Evolutionary conservation across 92 coral and sea anemone species (phyloP).

Genomic region (Parazoanthus swiftii): DNA sequence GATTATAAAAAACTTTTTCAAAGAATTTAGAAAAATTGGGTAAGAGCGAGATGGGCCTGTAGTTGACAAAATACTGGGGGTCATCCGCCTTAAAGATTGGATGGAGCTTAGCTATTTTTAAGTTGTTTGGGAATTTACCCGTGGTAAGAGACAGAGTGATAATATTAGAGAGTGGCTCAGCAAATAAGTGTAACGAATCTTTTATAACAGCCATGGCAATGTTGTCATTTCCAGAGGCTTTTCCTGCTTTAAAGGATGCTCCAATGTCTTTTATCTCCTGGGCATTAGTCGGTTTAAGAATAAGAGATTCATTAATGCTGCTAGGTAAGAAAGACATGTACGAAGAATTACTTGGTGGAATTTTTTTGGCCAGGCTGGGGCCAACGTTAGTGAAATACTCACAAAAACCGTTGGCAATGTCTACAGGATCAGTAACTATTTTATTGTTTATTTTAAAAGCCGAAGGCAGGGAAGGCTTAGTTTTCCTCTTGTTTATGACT

Average conservation of each 20-base stretch:
- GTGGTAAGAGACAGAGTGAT: too few species aligned
- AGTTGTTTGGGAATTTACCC: too few species aligned
- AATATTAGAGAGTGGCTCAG: background rate
- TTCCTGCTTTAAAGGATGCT: constrained; percentile 9
- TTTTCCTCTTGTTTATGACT: background rate
- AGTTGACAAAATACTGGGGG: too few species aligned
- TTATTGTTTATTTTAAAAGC: constrained; percentile 38
- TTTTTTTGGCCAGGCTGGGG: constrained; percentile 8
- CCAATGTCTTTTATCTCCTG: constrained; percentile 38
- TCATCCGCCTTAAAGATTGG: too few species aligned
- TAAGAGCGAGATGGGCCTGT: too few species aligned
- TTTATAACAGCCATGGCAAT: constrained; percentile 43
- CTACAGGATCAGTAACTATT: constrained; percentile 13
- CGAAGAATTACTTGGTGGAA: constrained; percentile 21
- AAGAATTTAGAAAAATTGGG: too few species aligned
- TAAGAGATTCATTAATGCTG: background rate
- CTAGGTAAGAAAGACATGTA: constrained; percentile 5
- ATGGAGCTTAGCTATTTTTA: too few species aligned
- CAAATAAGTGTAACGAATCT: background rate
- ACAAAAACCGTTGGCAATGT: constrained; percentile 42
- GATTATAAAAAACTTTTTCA: too few species aligned
- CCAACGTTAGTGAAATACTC: constrained; percentile 47
- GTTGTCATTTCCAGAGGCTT: constrained; percentile 43
- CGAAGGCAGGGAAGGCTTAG: constrained; percentile 15
- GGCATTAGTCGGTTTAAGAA: constrained; percentile 28